phyloP scores from a whole-genome alignment of 2,113 vertebrate genomes.

The Rhodinocichla rosea region DNA sequence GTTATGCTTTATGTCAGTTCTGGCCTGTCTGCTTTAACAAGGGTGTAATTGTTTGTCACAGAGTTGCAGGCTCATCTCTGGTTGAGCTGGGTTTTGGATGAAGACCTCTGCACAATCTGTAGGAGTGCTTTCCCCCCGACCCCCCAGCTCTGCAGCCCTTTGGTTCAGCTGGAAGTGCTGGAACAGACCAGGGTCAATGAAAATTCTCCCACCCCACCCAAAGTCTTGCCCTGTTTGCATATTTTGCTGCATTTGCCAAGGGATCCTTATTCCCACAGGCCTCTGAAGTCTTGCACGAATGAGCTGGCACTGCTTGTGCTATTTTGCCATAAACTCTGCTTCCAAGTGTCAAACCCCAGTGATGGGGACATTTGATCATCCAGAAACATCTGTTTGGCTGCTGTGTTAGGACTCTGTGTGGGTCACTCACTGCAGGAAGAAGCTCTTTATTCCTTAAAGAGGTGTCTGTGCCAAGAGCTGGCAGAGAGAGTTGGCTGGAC shows the following conservation, averaged over 20 bases:
- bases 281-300: background rate
- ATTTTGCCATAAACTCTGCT: background rate
- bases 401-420: accelerated
- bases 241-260: background rate
- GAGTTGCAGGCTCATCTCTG: background rate
- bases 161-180: background rate
- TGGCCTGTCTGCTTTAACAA: background rate
- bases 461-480: background rate
- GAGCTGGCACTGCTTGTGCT: background rate
- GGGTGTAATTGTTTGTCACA: background rate
- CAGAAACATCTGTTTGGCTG: background rate
- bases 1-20: background rate
- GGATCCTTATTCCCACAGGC: background rate
- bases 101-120: background rate
- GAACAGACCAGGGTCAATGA: background rate
- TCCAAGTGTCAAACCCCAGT: background rate
- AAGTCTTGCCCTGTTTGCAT: background rate
- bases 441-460: background rate
- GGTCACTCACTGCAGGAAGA: background rate
- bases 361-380: background rate
- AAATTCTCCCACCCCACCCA: background rate
- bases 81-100: background rate
- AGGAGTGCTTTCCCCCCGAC: background rate
- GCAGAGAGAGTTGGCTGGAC: background rate
- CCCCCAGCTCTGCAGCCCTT: background rate